Evolutionary conservation across 2,113 vertebrate species (phyloP), one percentile per base, ranked within the genome.

Genomic region (Vombatus ursinus): DNA sequence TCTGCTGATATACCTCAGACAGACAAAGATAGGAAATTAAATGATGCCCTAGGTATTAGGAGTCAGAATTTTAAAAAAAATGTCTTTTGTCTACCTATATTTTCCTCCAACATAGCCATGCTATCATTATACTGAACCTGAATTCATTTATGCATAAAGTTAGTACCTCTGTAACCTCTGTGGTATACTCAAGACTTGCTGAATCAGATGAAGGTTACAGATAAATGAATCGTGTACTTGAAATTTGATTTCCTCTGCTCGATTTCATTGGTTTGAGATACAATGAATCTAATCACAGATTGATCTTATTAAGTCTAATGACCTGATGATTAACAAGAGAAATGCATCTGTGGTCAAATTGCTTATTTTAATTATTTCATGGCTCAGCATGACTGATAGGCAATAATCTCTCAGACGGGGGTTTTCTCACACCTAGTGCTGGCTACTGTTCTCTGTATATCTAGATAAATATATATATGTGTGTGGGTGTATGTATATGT

Each of bases 221-320:
- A 95, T 93, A 97, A 96, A 94, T 96, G 92, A 94, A 96, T 97
- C 94, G 92, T 25, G 48, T 77, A 57, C 91, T 95, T 95, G 61
- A 94, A 96, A 97, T 95, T 77, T 97, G 84, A 96, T 96, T 96
- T 96, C 50, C 37, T 97, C 61, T 96, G 92, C 92, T 95, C 49
- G 90, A 91, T 97, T 94, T 90, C 90, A 53, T 95, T 90, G 25
- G 53, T 90, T 95, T 96, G 97, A 96, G 61, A 95, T 28, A 94
- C 0, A 0, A 92, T 2, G 19, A 95, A 94, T 96, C 61, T 96
- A 98, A 96, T 95, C 96, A 96, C 97, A 95, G 94, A 96, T 96
- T 96, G 94, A 97, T 97, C 97, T 96, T 97, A 97, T 95, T 96
- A 97, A 97, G 91, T 89, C 93, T 97, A 97, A 97, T 96, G 95